Evolutionary conservation across 2,797 vertebrate species (phyloP), one percentile per base, ranked within the genome.

Genomic region (Notolepis coatsorum): DNA sequence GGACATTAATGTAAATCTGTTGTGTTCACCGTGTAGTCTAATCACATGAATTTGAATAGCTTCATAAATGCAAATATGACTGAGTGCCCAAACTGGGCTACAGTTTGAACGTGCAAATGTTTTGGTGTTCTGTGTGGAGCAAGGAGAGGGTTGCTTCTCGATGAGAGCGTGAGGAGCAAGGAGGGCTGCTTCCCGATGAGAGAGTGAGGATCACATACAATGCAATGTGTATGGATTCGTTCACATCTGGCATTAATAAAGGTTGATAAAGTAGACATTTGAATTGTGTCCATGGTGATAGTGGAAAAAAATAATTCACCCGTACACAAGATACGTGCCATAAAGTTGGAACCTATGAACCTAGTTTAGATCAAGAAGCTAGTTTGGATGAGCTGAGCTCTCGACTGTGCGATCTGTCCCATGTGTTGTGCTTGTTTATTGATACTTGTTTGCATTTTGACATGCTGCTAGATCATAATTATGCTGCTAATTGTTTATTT

Each of bases 51-150:
- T 84, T 83, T 80, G 76, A 87, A 81, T 75, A n/a, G 35, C 62
- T 57, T 28, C 70, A 68, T 51, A 28, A 64, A 86, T 84, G 84
- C 76, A 85, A 87, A 88, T 77, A 53, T 53, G 7, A 21, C 51
- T 60, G 47, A 21, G 53, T 60, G 47, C 24, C 48, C 15, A 25
- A 37, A 68, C 69, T 60, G 49, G 61, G 63, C 46, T 27, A 59
- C 38, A 15, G 47, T 79, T 72, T 82, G 50, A 67, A 68, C 74
- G 49, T 45, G 63, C 52, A 65, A 77, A 79, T 66, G 73, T 72
- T 50, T 65, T 46, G 39, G 79, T 66, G 73, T 72, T 50, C 66
- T 46, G 39, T 24, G n/a, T 17, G 30, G 15, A 42, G 24, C 35
- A 20, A 12, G 25, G 38, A 18, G 23, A 9, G 12, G 30, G 21